A percentile compares a stretch with the other conserved stretches of the same genome.
Conservation (phyloP, 2,797 vertebrate species). For the Poecilia gillii region DNA sequence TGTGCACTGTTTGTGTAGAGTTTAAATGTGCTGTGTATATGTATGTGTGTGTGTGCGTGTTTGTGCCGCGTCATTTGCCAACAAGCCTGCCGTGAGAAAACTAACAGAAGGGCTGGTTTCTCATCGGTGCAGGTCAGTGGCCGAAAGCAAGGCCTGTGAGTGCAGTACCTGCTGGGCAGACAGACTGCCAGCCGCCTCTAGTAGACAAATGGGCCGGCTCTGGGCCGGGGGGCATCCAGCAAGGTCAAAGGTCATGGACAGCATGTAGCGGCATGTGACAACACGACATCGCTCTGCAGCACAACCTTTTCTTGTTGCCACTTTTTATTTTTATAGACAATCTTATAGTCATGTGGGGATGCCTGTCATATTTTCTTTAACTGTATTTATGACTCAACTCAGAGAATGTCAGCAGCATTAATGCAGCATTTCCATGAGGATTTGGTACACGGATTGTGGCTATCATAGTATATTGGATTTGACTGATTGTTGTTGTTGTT, state of each 20-base stretch:
- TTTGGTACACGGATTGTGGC: background rate
- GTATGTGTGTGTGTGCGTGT: constrained; percentile 37
- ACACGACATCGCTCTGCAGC: constrained; percentile 13
- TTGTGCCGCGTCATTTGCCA: constrained; percentile 53
- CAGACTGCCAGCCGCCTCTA: constrained; percentile 70
- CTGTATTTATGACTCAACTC: background rate
- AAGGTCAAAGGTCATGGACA: constrained; percentile 62
- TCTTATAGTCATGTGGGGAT: background rate
- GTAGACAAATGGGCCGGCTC: constrained; percentile 62
- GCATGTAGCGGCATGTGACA: constrained; percentile 22
- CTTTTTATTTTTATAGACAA: background rate
- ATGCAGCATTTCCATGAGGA: background rate
- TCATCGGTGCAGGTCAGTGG: constrained; percentile 67
- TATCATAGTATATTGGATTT: background rate
- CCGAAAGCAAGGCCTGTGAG: constrained; percentile 61
- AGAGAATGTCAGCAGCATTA: background rate
- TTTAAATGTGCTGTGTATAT: constrained; percentile 18
- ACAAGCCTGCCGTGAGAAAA: constrained; percentile 54
- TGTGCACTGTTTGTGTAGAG: constrained; percentile 32
- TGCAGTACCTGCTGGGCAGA: constrained; percentile 74
- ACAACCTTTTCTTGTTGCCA: constrained; percentile 7
- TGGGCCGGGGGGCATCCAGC: constrained; percentile 45
- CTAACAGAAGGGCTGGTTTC: constrained; percentile 69
- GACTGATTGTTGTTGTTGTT: background rate
- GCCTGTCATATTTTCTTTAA: background rate